phyloP scores from a whole-genome alignment of 2,888 invertebrate species.

The Caenorhabditis macrosperma region DNA sequence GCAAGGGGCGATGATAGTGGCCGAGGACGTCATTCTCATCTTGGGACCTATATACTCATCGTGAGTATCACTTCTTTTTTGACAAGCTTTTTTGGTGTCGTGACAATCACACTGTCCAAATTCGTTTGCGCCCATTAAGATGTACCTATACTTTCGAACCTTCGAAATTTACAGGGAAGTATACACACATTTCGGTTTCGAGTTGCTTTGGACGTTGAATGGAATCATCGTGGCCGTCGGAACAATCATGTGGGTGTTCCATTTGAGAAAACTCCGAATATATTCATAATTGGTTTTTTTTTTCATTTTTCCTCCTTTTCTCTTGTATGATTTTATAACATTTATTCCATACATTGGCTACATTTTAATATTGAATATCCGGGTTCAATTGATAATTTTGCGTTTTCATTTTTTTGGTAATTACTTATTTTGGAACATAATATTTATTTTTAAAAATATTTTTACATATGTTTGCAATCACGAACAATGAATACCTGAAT shows the following conservation, averaged over 20 bases:
- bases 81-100: not conserved
- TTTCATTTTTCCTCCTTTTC: not conserved
- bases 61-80: conserved; percentile 23
- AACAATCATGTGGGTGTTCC: conserved; percentile 50
- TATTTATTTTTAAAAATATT: conserved; percentile 5
- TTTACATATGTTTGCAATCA: too few relatives aligned
- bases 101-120: not conserved
- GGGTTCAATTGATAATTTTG: too few relatives aligned
- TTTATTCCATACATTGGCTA: too few relatives aligned
- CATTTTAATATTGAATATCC: too few relatives aligned
- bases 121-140: not conserved
- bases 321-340: too few relatives aligned
- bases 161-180: conserved; percentile 46
- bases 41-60: conserved; percentile 57
- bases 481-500: too few relatives aligned
- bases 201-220: conserved; percentile 56
- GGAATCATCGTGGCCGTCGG: conserved; percentile 56
- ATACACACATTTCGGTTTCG: conserved; percentile 57
- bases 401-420: too few relatives aligned
- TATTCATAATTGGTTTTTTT: conserved; percentile 49
- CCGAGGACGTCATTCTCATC: conserved; percentile 55
- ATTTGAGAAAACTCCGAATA: conserved; percentile 27
- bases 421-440: too few relatives aligned
- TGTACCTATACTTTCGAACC: not conserved
- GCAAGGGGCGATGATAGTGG: conserved; percentile 61